Evolutionary conservation across 2,113 vertebrate species (phyloP).

Genomic region (Pterocles gutturalis): DNA sequence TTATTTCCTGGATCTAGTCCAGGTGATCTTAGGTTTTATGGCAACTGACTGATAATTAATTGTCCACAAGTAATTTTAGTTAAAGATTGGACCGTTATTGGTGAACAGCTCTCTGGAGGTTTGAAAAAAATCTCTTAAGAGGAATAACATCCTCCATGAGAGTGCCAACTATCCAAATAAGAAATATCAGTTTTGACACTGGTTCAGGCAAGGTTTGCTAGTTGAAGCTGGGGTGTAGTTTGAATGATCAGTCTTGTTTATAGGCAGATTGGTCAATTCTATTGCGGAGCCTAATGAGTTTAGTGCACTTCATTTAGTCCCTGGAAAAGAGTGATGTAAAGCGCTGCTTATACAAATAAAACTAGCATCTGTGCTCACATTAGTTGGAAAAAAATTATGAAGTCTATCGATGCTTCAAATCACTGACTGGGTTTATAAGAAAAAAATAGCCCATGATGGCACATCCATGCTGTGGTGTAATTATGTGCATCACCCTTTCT

Average conservation of each 20-base stretch:
- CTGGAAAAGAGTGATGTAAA: neutral
- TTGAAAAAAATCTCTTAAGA: neutral
- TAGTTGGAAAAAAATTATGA: neutral
- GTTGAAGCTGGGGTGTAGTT: neutral
- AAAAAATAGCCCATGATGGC: neutral
- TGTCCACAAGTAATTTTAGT: neutral
- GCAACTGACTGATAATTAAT: neutral
- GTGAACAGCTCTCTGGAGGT: rapidly evolving
- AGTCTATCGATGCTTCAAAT: neutral
- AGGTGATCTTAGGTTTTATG: neutral
- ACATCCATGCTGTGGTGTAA: neutral
- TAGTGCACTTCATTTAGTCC: neutral
- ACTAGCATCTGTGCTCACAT: neutral
- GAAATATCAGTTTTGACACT: neutral
- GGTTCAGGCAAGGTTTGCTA: neutral
- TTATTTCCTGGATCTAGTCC: neutral
- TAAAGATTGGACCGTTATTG: neutral
- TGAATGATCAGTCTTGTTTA: neutral
- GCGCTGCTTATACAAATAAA: neutral
- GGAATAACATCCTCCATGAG: neutral
- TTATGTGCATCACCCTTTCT: neutral
- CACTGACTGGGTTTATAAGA: neutral
- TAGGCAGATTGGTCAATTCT: neutral
- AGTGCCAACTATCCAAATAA: neutral
- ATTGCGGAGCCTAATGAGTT: neutral